Evolutionary conservation across 2,113 vertebrate genomes (phyloP).

Genomic region (Tenebrosternarchus preto): DNA sequence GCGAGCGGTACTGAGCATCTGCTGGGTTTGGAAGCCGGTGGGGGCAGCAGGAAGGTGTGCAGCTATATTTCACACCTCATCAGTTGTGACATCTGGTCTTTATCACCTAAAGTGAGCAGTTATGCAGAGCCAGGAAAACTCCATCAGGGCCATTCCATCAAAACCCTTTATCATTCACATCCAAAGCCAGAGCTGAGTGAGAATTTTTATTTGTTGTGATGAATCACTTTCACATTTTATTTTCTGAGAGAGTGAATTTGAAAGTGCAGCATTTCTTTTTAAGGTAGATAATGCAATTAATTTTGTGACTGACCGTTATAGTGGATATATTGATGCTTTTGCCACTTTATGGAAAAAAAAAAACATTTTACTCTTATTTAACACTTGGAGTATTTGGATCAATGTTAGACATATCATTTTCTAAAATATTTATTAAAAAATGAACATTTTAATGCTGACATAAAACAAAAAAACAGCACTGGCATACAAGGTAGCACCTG

Average conservation of each 20-base stretch:
- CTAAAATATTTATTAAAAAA: neutral
- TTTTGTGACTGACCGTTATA: no score
- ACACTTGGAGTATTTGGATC: neutral
- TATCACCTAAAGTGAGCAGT: constrained; percentile 47
- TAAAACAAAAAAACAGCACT: constrained; percentile 17
- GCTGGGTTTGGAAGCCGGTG: constrained; percentile 20
- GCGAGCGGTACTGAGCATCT: constrained; percentile 28
- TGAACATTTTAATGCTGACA: neutral
- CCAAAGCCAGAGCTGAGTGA: neutral
- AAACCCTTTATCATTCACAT: neutral
- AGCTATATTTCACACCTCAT: constrained; percentile 52
- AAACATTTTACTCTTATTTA: neutral
- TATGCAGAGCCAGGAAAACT: constrained; percentile 17
- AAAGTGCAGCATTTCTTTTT: no score
- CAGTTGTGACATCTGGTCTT: constrained; percentile 54
- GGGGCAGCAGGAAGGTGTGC: constrained; percentile 37
- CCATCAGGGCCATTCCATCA: neutral
- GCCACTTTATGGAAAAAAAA: neutral
- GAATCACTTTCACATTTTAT: neutral
- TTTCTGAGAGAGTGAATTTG: neutral
- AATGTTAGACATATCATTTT: neutral
- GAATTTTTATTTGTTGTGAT: neutral
- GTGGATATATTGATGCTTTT: no score
- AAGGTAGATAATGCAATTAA: no score
- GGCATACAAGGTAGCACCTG: neutral